Evolutionary conservation across 2,888 invertebrate species (phyloP), one percentile per base, ranked within the genome.

Genomic region (Dicranocentrus wangi): DNA sequence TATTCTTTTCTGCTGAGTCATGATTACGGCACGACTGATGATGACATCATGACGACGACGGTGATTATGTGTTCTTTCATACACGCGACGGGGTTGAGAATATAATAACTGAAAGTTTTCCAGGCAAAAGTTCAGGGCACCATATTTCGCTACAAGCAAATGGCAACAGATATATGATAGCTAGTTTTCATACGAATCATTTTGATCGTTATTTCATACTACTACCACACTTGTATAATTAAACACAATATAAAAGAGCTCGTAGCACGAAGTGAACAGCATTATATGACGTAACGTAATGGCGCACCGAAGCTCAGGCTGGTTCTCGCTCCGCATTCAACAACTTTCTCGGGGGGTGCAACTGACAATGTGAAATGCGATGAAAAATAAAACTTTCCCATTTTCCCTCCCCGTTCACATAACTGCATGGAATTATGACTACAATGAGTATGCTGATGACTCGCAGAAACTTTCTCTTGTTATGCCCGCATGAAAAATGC

Each of bases 1-100:
- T n/a, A n/a, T n/a, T n/a, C n/a, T 51, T 68, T 51, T 68, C 42
- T 32, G 69, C 69, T 69, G 69, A 69, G 55, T 69, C 69, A 69
- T 23, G 69, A 39, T 55, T 55, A 23, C 53, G 58, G 21, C 53
- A 42, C 68, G 25, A 21, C 53, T 32, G 68, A 55, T 69, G 69
- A 55, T 21, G 55, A 39, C 32, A 55, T n/a, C n/a, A n/a, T 55
- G 55, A 69, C 39, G 55, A 53, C 32, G 53, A 51, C 51, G 63
- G 47, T 43, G 19, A 43, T 65, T 43, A 28, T 68, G 17, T 42
- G 27, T 47, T 8, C 19, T 42, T 17, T 51, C 15, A 27, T 1
- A 27, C 27, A 51, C 27, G 60, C 27, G 60, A 32, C 5, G 23
- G 60, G 60, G 28, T n/a, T 17, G 32, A n/a, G n/a, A n/a, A n/a